Evolutionary conservation across 1,140 invertebrate species (phyloP), one percentile per base, ranked within the genome.

Genomic region (Meloidogyne floridensis): DNA sequence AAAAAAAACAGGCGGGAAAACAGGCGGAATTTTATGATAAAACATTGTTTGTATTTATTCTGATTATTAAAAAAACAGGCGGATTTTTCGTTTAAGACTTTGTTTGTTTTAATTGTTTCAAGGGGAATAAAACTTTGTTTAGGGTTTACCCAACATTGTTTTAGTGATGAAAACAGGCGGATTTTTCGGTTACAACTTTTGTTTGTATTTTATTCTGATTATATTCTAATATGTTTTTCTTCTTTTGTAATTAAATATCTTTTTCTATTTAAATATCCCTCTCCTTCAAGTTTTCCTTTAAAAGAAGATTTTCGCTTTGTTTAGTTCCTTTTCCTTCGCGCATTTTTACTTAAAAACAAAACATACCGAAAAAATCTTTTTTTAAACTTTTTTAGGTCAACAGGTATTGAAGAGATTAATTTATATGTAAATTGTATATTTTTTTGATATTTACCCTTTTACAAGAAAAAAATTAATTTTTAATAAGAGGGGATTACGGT

Each of bases 391-490:
- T 65, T 65, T 65, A 65, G 59, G 59, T 65, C 59, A 65, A 65
- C 59, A 65, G 59, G 59, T n/a, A 65, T 65, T n/a, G n/a, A 8
- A 47, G 47, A 65, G 59, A 65, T 65, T 65, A 65, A 65, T 65
- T 65, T 65, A n/a, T 65, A 65, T n/a, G 13, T 65, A 65, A 65
- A 65, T 65, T 65, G 7, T 65, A n/a, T 65, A 65, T 65, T 65
- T 13, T 65, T 65, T n/a, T 65, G 56, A 59, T 65, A 65, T 65
- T 65, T 65, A 65, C 59, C 59, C 13, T 59, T 59, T 59, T 15
- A 4, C 15, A 15, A 59, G 32, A 32, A 32, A 32, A 32, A 32
- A 32, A 32, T 32, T 32, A 32, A 32, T 32, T 32, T 32, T 32
- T 32, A 32, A 32, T 32, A 32, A 32, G 32, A 32, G 32, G 32